Evolutionary conservation across 1,140 invertebrate species (phyloP).

Genomic region (Hyphantria cunea): DNA sequence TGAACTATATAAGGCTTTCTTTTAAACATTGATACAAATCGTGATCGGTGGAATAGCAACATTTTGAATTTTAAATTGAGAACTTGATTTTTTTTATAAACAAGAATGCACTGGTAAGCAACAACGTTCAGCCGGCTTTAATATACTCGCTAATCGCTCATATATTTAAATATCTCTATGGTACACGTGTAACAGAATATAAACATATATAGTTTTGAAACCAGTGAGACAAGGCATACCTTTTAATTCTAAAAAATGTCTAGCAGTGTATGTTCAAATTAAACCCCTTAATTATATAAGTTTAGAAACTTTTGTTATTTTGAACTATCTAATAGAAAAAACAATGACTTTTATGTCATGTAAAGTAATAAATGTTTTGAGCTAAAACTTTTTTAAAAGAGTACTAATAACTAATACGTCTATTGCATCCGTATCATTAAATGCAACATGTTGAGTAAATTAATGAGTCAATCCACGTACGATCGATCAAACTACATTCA

Average conservation of each 20-base stretch:
- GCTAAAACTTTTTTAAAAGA: not conserved
- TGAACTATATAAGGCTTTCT: slow-evolving; percentile 1
- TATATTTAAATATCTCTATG: slow-evolving; percentile 10
- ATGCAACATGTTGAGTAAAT: slow-evolving; percentile 9
- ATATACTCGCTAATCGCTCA: slow-evolving; percentile 12
- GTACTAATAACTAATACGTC: not conserved
- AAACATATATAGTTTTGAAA: slow-evolving; percentile 8
- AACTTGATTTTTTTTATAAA: slow-evolving; percentile 28
- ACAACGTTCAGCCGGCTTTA: slow-evolving; percentile 19
- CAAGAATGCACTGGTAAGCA: slow-evolving; percentile 24
- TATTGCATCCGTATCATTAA: no score
- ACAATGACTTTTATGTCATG: no score
- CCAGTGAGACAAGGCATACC: no score
- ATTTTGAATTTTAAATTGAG: slow-evolving; percentile 47
- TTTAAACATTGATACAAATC: slow-evolving; percentile 30
- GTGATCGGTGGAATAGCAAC: slow-evolving; percentile 46
- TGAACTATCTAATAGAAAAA: no score
- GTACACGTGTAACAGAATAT: not conserved
- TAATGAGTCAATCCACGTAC: slow-evolving; percentile 30
- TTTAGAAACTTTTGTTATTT: no score
- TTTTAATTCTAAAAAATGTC: no score
- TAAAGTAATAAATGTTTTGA: no score
- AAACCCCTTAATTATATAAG: no score
- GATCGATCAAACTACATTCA: slow-evolving; percentile 25
- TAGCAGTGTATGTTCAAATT: no score